Evolutionary conservation across 1,140 invertebrate genomes (phyloP), one percentile per base, ranked within the genome.

Genomic region (Branchinecta lynchi): DNA sequence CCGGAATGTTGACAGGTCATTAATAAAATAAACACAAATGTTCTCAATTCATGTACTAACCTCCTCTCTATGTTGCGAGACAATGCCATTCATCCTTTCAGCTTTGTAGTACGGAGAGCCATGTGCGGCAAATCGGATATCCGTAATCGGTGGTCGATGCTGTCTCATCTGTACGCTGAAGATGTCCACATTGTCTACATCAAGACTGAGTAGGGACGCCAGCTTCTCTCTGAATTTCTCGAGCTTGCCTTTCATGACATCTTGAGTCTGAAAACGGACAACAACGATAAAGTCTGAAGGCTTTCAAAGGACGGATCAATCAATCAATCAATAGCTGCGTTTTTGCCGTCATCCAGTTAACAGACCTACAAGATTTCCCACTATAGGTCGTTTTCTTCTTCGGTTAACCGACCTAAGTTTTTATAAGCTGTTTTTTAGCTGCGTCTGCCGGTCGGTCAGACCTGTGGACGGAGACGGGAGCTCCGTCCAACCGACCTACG

Each of bases 101-200:
- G 94, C 88, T 75, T 96, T 95, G 75, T 95, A 95, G 77, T 95
- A 97, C 5, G 94, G 92, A 0, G 93, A 95, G 0, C 92, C 93
- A 80, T 96, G 93, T 8, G 93, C 95, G 3, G 93, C 87, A 78
- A 95, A 98, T 74, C 94, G 83, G 7, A 98, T 84, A 77, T 98
- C 95, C 0, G 92, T 95, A 43, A 93, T 81, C 7, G 91, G 90
- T 3, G 92, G 92, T 78, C 92, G 85, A 73, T 89, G 87, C 74
- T 88, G 85, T 73, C 90, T 84, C 17, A 91, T 77, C 74, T 94
- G 91, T 3, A 98, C 92, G 80, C 92, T 96, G 75, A 98, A 96
- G 44, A 98, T 87, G 75, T 97, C 93, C 8, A 98, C 90, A 78
- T 96, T 96, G 71, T 93, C 89, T 66, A 85, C 80, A 68, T 90